Base-by-base conservation (phyloP, 2,888 invertebrate genomes). In the Aleiodes alternator region DNA sequence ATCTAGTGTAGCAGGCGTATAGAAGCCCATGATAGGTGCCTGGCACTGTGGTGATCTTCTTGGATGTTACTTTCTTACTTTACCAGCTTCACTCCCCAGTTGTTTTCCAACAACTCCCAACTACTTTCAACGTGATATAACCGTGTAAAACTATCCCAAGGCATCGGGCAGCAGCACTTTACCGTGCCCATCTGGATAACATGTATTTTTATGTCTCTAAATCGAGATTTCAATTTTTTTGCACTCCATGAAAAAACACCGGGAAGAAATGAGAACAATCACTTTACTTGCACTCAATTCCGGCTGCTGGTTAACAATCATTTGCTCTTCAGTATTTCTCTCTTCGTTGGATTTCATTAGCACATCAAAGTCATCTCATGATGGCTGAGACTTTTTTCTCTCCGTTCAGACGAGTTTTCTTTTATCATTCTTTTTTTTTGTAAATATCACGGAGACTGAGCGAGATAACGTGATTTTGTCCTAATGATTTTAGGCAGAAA, bases 1-100 rank as follows among this genome's bases (percentile, higher is more conserved):
- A 80, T 80, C 80, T 73, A 73, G 76, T 78, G 78, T 68, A 51
- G 64, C 64, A 12, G 23, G 64, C 64, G 64, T 64, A 64, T 69
- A 38, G 56, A 56, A 55, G 53, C 55, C 69, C 43, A 9, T 64
- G 64, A 64, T 64, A 23, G 64, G 43, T 64, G 64, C 64, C 64
- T 64, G 23, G 23, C 64, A 48, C 16, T 55, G 56, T 64, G 64
- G 43, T 64, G 64, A 64, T 64, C 64, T 61, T 57, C 29, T 59
- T 64, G 43, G 34, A 64, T 64, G 64, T 64, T 43, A 23, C 59
- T 48, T 23, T 56, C 56, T 48, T 23, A 48, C 64, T 64, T 64
- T 14, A 14, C 64, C 56, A 55, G 56, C 53, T 55, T 43, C 53
- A 14, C 55, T 38, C 31, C 16, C 64, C 64, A 64, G 64, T 64